Base-by-base conservation (phyloP, 1,140 invertebrate genomes). In the Mylabris phalerata region DNA sequence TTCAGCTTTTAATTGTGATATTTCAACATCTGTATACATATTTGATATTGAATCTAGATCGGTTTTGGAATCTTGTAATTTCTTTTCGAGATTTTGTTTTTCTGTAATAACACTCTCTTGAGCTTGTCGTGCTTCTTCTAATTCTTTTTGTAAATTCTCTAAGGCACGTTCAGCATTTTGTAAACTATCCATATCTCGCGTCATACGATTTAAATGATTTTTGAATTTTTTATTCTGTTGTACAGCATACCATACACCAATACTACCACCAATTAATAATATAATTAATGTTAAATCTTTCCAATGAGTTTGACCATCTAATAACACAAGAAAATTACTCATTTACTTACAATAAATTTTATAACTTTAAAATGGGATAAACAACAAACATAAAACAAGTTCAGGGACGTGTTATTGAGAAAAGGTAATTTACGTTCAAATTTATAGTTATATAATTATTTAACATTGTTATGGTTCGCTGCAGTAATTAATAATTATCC, bases 171-270 rank as follows among this genome's bases (percentile, higher is more conserved):
- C 93, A 4, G 93, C 93, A 68, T 88, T 89, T 60, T 92, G 88
- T 50, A 98, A 77, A 64, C 88, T 88, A 67, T 96, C 93, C 89
- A 97, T 92, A 67, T 97, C 92, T 66, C 87, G 86, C 71, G 93
- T 87, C 92, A 97, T 93, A 56, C 90, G 85, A 50, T 84, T 82
- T 39, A 97, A 77, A 70, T 96, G 89, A 50, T 81, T 80, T 62
- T 92, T 87, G 3, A 91, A 93, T 66, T 84, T 87, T 68, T 92
- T 90, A 70, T 93, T 92, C 62, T 94, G 90, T 55, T 88, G 83
- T 75, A 91, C 89, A 1, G 89, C 91, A 73, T 92, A 92, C 89
- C 90, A 95, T 63, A 88, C 89, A n/a, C 91, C 90, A 50, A 88
- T 85, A 55, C 93, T 79, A 7, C 92, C 92, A 61, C 89, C 84